Evolutionary conservation across 2,888 invertebrate genomes (phyloP), one percentile per base, ranked within the genome.

Genomic region (Ochropleura plecta): DNA sequence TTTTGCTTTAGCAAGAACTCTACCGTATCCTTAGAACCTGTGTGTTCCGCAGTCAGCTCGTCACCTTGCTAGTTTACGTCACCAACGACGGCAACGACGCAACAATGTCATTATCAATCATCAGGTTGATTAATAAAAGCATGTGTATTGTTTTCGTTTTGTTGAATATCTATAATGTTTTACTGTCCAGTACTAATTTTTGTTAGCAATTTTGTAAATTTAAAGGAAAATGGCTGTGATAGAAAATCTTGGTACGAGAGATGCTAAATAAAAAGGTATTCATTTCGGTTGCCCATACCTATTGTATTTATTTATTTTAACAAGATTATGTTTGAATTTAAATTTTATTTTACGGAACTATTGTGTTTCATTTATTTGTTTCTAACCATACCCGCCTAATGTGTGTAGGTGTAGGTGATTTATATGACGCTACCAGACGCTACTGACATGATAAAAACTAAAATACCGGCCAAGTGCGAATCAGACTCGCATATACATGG

Each of bases 211-310:
- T 30, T 6, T 30, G 7, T 16, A 8, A 16, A 16, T 16, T 14
- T 16, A 5, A 40, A 59, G n/a, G n/a, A 44, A n/a, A 20, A 62
- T 40, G 62, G 46, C 53, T 71, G 70, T 70, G 55, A 55, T 55
- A 48, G n/a, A 55, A 46, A 12, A 64, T 30, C 40, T 73, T 40
- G 46, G 4, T 20, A 44, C 44, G 69, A 48, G 12, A 63, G 18
- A 53, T 73, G 46, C 20, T 40, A 42, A 20, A 53, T 20, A n/a
- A 46, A 60, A n/a, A 44, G 42, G 42, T 68, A 30, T 14, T 14
- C 0, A 7, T 20, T 9, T 55, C n/a, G 16, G 18, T 51, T 44
- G n/a, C 44, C 18, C 12, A 4, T 20, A 18, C 44, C 8, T 46
- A 14, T 8, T n/a, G 8, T 40, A 30, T 46, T 30, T 10, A 40